Base-by-base conservation (phyloP, 2,888 invertebrate species). In the Steinernema scapterisci region DNA sequence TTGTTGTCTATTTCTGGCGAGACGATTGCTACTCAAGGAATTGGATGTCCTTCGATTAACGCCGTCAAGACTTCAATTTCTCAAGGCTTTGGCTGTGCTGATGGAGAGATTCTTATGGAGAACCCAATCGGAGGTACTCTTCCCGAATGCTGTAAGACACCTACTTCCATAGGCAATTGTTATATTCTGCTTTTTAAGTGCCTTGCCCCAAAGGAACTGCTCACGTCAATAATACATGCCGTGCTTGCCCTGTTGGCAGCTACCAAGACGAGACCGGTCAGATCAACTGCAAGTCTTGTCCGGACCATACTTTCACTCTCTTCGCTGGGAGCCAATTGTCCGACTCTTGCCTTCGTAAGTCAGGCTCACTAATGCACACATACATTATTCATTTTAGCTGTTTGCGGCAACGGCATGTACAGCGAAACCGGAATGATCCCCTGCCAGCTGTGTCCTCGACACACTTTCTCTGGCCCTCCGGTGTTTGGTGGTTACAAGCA, bases 131-230 rank as follows among this genome's bases (percentile, higher is more conserved):
- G 27, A 7, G 63, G 63, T 7, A 31, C 81, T 94, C 95, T 70
- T 94, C 96, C 25, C 91, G 95, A 87, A 89, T 96, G 96, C 90
- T 91, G 93, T 93, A 90, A 92, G 93, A 92, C 25, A 13, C 73
- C 23, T 31, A 27, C 3, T 54, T 1, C 2, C 11, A 25, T 25
- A 19, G 1, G 7, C 27, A 74, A 31, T 19, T 23, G 5, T 25
- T 31, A 13, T 48, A 31, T 76, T n/a, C 19, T 73, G 78, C 43
- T 72, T 51, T 78, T 91, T 82, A 85, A 94, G 94, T 96, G 78
- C 94, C 97, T 87, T 99, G 99, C 88, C 97, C 97, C 7, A 95
- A 95, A 82, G 97, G 97, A 85, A 95, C 96, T 0, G 95, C 92
- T 86, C 93, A 93, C 83, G 94, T 94, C 84, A 94, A 95, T 89